These are phyloP conservation scores for Odontomyia ornata DNA, from an alignment of 2,888 invertebrate genomes.

Conservation along the genomic window DNA sequence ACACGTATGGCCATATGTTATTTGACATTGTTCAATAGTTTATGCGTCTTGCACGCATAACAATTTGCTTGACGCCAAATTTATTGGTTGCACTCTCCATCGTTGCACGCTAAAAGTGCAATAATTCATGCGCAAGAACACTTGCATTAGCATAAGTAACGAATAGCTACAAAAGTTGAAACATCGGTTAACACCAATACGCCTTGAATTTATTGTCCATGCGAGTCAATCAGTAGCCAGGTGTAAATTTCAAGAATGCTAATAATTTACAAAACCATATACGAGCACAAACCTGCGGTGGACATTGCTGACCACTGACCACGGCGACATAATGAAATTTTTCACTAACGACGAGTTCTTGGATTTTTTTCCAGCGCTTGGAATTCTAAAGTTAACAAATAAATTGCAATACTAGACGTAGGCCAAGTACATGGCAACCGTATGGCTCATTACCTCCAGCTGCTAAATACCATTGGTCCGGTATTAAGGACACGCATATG, in stretches of 20 bases:
- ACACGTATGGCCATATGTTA: too few relatives aligned
- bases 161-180: neutral
- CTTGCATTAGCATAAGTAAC: neutral
- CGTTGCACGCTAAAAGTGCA: neutral
- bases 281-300: neutral
- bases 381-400: slow-evolving; percentile 22
- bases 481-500: slow-evolving; percentile 35
- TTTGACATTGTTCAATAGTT: neutral
- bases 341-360: slow-evolving; percentile 1
- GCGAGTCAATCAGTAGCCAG: slow-evolving; percentile 29
- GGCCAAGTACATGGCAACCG: slow-evolving; percentile 41
- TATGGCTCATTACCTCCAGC: slow-evolving; percentile 37
- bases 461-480: slow-evolving; percentile 21
- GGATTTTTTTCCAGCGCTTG: neutral
- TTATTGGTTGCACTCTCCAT: neutral
- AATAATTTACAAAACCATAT: slow-evolving; percentile 34
- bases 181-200: slow-evolving; percentile 13
- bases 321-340: slow-evolving; percentile 41
- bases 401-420: slow-evolving; percentile 38
- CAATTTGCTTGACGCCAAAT: neutral
- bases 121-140: neutral
- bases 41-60: neutral
- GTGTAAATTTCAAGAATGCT: slow-evolving; percentile 37
- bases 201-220: slow-evolving; percentile 4
- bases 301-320: neutral